Base-by-base conservation (phyloP, 2,888 invertebrate genomes). In the Thereva unica region DNA sequence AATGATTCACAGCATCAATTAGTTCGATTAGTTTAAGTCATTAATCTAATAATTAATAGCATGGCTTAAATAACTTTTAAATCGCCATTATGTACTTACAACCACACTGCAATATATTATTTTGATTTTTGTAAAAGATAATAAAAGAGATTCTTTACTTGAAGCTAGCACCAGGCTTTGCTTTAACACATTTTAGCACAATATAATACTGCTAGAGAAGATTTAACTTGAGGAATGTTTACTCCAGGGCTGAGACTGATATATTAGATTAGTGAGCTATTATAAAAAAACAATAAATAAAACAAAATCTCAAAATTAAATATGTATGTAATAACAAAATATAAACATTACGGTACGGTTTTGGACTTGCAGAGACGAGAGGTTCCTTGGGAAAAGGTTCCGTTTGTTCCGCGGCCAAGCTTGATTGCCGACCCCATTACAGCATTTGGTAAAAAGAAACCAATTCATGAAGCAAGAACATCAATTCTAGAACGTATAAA, bases 301-400 rank as follows among this genome's bases (percentile, higher is more conserved):
- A 64, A 56, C 8, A 45, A 9, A 10, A 10, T 45, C 9, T 45
- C 42, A 42, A 8, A 8, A 2, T 8, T 42, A 42, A 8, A 42
- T 12, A 42, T 42, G 38, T 45, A 45, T 23, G 23, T 23, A 38
- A 64, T 40, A 7, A 40, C 7, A 44, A 44, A 57, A 38, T 59
- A 59, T 34, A 59, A 35, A 57, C 34, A 57, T 7, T 34, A 44
- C 23, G 45, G 47, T 66, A 8, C 59, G 57, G 59, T 65, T 67
- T 64, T 66, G 67, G 61, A 67, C 54, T 88, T 88, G 83, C 88
- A 90, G 90, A 89, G 86, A 83, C 86, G 86, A 80, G 83, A 85
- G 81, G 89, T 92, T 77, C 91, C 92, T 77, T 93, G 93, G 93
- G 91, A 92, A 83, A 91, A 91, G 86, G 90, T 91, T 82, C 93